A percentile compares a stretch with the other conserved stretches of the same genome.
Conservation (phyloP, 2,113 vertebrate species). For the Gymnorhina tibicen region DNA sequence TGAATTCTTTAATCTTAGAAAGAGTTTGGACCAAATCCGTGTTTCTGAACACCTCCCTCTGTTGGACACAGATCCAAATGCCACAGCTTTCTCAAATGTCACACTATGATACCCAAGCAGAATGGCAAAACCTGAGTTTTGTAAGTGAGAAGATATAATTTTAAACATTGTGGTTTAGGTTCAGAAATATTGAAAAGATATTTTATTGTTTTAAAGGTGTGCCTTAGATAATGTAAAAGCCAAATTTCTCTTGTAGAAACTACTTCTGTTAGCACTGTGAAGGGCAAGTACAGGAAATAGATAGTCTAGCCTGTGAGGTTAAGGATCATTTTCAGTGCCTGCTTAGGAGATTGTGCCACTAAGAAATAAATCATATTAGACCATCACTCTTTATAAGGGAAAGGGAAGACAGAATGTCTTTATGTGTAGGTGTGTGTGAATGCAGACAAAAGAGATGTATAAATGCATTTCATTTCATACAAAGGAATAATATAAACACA, state of each 20-base stretch:
- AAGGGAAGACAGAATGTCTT: background rate
- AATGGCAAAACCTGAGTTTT: background rate
- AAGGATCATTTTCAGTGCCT: background rate
- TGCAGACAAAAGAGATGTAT: background rate
- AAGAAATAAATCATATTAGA: background rate
- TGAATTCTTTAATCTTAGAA: conserved; percentile 25
- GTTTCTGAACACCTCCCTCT: conserved; percentile 36
- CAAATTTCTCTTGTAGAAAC: background rate
- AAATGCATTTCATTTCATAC: background rate
- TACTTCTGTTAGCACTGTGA: background rate
- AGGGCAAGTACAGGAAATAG: background rate
- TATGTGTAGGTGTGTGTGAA: background rate
- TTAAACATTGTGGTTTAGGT: background rate
- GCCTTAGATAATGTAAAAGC: background rate
- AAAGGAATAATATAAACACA: background rate
- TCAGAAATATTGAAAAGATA: background rate
- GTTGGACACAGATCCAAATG: conserved; percentile 8
- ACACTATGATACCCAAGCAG: background rate
- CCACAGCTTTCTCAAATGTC: background rate
- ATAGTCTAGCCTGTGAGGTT: background rate
- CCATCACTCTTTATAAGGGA: background rate
- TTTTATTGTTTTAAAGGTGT: background rate
- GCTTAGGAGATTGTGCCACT: background rate
- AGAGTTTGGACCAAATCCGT: background rate
- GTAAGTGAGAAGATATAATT: background rate